phyloP scores from a whole-genome alignment of 2,113 vertebrate genomes.

The Cyanoderma ruficeps region DNA sequence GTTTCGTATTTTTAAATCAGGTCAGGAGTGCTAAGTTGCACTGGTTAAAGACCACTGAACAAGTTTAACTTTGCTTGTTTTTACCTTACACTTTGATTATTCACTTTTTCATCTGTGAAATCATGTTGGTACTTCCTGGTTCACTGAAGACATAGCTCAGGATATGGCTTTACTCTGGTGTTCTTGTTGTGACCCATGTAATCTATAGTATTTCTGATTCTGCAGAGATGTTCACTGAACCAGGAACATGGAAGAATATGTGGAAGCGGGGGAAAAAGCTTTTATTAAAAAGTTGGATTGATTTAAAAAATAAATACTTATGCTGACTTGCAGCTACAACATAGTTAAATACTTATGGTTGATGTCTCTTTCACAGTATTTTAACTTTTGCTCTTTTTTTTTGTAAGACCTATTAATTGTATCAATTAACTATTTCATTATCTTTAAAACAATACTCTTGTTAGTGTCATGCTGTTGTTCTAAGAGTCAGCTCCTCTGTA shows the following conservation, averaged over 20 bases:
- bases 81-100: conserved; percentile 40
- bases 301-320: not conserved
- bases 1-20: not conserved
- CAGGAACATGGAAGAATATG: not conserved
- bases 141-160: conserved; percentile 38
- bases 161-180: not conserved
- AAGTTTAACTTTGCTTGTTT: not conserved
- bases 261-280: not conserved
- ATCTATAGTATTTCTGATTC: conserved; percentile 60
- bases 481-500: not conserved
- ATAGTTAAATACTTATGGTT: not conserved
- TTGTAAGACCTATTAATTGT: not conserved
- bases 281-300: not conserved
- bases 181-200: conserved; percentile 60
- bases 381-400: not conserved
- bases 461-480: not conserved
- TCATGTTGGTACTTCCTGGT: conserved; percentile 34
- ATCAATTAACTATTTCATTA: not conserved
- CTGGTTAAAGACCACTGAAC: not conserved
- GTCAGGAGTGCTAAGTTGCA: not conserved
- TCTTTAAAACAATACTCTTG: not conserved
- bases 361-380: not conserved
- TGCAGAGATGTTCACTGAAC: conserved; percentile 25
- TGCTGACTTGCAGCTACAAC: not conserved
- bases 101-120: conserved; percentile 58